Evolutionary conservation across 2,797 vertebrate species (phyloP).

Genomic region (Urocyon cinereoargenteus): DNA sequence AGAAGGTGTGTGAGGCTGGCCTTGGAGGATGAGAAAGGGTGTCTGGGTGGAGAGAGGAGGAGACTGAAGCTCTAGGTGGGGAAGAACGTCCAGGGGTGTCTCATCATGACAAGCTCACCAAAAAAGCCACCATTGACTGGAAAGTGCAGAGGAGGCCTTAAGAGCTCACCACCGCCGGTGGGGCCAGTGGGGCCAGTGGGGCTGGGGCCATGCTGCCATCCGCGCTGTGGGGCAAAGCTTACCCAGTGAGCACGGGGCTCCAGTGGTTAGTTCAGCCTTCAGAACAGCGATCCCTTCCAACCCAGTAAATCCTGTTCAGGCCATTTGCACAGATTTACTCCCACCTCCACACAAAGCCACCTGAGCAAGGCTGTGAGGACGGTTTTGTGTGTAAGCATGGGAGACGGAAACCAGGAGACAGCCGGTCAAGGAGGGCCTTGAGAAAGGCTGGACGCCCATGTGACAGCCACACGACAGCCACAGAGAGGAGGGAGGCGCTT

Average conservation of each 20-base stretch:
- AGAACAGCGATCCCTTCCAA: not conserved
- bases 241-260: not conserved
- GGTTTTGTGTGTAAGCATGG: not conserved
- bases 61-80: not conserved
- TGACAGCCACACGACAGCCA: not conserved
- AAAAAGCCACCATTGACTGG: not conserved
- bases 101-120: not conserved
- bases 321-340: not conserved
- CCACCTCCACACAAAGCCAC: not conserved
- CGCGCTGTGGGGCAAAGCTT: too few relatives aligned
- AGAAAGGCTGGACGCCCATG: not conserved
- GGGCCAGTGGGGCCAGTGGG: too few relatives aligned
- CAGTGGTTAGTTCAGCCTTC: not conserved
- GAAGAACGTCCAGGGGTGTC: not conserved
- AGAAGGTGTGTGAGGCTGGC: not conserved
- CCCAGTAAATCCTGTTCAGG: not conserved
- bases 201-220: accelerated
- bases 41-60: not conserved
- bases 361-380: not conserved
- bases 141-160: not conserved
- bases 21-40: not conserved
- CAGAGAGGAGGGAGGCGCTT: not conserved
- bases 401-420: not conserved
- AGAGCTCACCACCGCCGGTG: not conserved
- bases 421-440: not conserved